phyloP scores from a whole-genome alignment of 1,140 invertebrate genomes.

The Drosophila setifemur region DNA sequence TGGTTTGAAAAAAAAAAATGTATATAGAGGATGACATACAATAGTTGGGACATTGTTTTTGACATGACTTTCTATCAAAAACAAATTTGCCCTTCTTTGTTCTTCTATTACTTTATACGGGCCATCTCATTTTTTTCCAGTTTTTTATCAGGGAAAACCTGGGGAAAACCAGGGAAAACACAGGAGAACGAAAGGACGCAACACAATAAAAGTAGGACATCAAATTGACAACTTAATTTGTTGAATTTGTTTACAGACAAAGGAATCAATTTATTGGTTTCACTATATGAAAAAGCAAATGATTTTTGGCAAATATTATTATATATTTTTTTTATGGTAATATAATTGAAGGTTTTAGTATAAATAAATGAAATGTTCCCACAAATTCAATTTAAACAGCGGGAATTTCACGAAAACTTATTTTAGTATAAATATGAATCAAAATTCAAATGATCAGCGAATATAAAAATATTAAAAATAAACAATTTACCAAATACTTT shows the following conservation, averaged over 20 bases:
- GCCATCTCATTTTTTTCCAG: slow-evolving; percentile 23
- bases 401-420: too few species aligned
- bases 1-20: background rate
- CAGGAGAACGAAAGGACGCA: too few species aligned
- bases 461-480: too few species aligned
- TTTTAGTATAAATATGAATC: too few species aligned
- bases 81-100: slow-evolving; percentile 78
- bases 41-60: slow-evolving; percentile 78
- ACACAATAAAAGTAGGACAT: slow-evolving; percentile 13
- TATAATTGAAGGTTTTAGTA: background rate
- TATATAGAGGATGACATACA: slow-evolving; percentile 51
- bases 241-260: slow-evolving; percentile 22
- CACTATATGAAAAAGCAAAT: background rate
- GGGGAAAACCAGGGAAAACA: slow-evolving; percentile 3
- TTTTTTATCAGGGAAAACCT: slow-evolving; percentile 39
- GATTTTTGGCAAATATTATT: background rate
- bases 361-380: too few species aligned
- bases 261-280: background rate
- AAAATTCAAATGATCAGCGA: too few species aligned
- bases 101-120: slow-evolving; percentile 53
- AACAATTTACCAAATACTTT: too few species aligned
- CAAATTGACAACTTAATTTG: slow-evolving; percentile 40
- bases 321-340: background rate
- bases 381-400: too few species aligned
- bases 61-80: slow-evolving; percentile 81